Base-by-base conservation (phyloP, 2,113 vertebrate genomes). In the Pollachius pollachius region DNA sequence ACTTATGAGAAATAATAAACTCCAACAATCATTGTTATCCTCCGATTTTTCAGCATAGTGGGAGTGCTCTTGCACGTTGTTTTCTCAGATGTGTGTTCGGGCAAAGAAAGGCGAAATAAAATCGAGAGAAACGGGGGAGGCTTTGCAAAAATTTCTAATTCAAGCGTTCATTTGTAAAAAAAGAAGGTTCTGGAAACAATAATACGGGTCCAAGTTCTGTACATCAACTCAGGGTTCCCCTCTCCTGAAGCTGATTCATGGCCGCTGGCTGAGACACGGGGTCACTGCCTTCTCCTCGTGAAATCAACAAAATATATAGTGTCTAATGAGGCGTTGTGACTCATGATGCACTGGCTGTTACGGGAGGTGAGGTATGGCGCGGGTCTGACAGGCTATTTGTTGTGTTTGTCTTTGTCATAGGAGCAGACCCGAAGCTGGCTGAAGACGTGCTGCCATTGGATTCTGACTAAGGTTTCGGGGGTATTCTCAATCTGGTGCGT, bases 151-250 rank as follows among this genome's bases (percentile, higher is more conserved):
- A 86, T 86, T 90, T 92, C 84, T 78, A 87, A 87, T 88, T 85
- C 88, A 85, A 90, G 83, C 90, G 71, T 89, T 91, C 89, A 91
- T 88, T 89, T 89, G 87, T 86, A 88, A 83, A 90, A 83, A 90
- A 85, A 87, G 81, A 90, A 88, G 68, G 77, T 67, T 23, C 68
- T 73, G 89, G 89, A 91, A 92, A 91, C 84, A 91, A 91, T 84
- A 91, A 90, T 84, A 90, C 30, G 62, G 75, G 18, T 71, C 68
- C 70, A 68, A 81, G 83, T 76, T 84, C 73, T 81, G 80, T 83
- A 78, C 76, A 84, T 87, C 89, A 87, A 84, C 73, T 69, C 74
- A 62, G 59, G 69, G 79, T 85, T 88, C 80, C 79, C 63, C 65
- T 72, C 68, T 23, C 41, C 62, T 18, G 16, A 68, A 74, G 75